These are phyloP conservation scores for Thunnus thynnus DNA, from an alignment of 2,113 vertebrate genomes.

Conservation along the genomic window DNA sequence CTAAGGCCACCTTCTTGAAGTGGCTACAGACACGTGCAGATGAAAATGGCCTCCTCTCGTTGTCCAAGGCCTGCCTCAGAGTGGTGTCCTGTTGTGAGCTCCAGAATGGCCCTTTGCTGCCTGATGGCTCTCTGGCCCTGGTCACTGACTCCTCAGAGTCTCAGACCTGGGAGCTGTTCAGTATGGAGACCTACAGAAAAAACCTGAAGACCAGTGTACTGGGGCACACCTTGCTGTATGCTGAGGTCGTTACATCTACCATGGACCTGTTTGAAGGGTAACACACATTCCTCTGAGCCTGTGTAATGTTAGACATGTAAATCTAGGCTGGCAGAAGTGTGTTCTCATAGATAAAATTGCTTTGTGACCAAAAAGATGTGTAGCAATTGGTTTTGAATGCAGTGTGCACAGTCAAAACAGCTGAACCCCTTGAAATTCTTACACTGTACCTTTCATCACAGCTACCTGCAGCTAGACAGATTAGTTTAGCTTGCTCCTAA, in stretches of 20 bases:
- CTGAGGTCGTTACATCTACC: conserved; percentile 89
- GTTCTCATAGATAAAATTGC: not conserved
- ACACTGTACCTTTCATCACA: no score
- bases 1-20: conserved; percentile 59
- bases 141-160: conserved; percentile 78
- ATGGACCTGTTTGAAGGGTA: conserved; percentile 95
- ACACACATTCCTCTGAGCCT: conserved; percentile 39
- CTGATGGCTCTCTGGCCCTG: conserved; percentile 81
- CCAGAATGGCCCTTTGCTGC: conserved; percentile 51
- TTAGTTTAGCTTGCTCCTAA: no score
- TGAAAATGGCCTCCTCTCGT: conserved; percentile 75
- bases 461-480: no score
- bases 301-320: not conserved
- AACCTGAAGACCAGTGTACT: conserved; percentile 87
- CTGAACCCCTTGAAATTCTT: no score
- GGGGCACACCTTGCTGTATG: conserved; percentile 89
- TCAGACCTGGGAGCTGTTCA: conserved; percentile 84
- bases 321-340: not conserved
- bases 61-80: conserved; percentile 85
- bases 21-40: conserved; percentile 81
- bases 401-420: no score
- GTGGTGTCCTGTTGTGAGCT: conserved; percentile 75
- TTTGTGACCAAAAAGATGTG: not conserved
- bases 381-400: no score
- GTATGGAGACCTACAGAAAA: conserved; percentile 83